Conservation (phyloP, 2,113 vertebrate species). For the Sula dactylatra region DNA sequence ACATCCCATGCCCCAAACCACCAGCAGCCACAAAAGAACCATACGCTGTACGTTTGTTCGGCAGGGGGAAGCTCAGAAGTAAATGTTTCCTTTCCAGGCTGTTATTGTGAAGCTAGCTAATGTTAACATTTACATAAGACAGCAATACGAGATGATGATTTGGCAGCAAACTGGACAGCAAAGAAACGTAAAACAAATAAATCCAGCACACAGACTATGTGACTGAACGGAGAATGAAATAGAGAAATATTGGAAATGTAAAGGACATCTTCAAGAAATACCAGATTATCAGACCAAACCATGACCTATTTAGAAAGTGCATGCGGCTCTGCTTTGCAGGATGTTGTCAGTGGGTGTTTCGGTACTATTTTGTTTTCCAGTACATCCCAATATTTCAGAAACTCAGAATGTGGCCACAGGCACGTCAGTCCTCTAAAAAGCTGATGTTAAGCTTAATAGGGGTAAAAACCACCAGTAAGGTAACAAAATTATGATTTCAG, state of each 20-base stretch:
- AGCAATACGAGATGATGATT: not conserved
- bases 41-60: not conserved
- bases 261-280: not conserved
- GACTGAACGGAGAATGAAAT: not conserved
- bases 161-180: conserved; percentile 35
- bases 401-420: not conserved
- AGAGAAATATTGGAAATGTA: not conserved
- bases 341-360: not conserved
- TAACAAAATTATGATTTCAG: not conserved
- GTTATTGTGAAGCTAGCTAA: not conserved
- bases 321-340: not conserved
- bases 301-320: not conserved
- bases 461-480: not conserved
- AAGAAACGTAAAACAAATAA: conserved; percentile 28
- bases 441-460: not conserved
- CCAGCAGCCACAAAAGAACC: not conserved
- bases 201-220: not conserved
- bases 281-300: not conserved
- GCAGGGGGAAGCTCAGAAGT: conserved; percentile 19
- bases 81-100: conserved; percentile 43
- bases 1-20: not conserved
- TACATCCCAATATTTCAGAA: not conserved
- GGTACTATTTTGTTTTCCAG: not conserved
- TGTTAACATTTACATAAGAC: conserved; percentile 45
- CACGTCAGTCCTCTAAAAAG: not conserved